Conservation (phyloP, 2,113 vertebrate species). For the Lasiurus cinereus region DNA sequence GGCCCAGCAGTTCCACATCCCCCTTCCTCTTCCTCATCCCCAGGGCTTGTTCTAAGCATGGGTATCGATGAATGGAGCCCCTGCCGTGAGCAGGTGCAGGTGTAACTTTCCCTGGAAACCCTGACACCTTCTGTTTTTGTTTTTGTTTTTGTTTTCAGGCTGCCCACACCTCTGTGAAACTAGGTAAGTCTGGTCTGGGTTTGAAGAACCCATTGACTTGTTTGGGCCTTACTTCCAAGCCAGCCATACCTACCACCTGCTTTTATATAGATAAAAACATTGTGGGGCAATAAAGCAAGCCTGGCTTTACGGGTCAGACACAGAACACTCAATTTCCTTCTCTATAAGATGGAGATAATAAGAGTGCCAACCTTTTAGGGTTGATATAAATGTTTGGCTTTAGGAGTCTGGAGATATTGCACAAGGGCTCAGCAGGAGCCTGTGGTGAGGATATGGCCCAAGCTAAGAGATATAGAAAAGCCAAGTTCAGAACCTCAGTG, state of each 20-base stretch:
- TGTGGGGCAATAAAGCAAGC: background rate
- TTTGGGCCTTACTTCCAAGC: background rate
- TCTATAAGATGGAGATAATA: background rate
- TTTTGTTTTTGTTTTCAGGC: conserved; percentile 81
- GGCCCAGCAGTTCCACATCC: background rate
- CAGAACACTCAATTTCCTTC: background rate
- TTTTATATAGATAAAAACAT: background rate
- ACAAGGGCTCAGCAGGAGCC: background rate
- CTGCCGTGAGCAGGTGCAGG: background rate
- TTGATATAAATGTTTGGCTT: background rate
- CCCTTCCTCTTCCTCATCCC: background rate
- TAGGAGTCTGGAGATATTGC: background rate
- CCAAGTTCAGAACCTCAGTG: background rate
- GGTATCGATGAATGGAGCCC: background rate
- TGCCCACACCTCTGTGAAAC: conserved; percentile 85
- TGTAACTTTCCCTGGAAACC: conserved; percentile 11
- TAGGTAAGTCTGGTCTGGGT: conserved; percentile 84
- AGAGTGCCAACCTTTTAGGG: background rate
- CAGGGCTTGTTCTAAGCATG: background rate
- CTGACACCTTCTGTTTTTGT: conserved; percentile 22
- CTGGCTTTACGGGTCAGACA: background rate
- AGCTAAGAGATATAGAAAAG: background rate
- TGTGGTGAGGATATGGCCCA: background rate
- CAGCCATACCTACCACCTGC: background rate
- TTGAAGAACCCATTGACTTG: background rate